phyloP scores from a whole-genome alignment of 2,797 vertebrate genomes.

The Diplodus sargus region DNA sequence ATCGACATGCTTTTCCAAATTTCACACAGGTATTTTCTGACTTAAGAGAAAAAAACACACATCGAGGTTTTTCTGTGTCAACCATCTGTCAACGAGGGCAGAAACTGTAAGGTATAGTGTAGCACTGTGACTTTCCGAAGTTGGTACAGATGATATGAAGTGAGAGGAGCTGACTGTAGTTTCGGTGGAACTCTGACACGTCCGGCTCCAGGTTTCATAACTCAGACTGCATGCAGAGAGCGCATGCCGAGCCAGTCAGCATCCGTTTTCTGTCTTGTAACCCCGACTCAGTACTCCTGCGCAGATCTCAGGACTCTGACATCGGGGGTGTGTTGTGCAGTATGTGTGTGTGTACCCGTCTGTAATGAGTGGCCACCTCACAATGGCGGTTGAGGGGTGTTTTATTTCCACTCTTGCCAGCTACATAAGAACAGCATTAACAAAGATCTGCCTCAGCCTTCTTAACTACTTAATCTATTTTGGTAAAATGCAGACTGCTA shows the following conservation, averaged over 20 bases:
- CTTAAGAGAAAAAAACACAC: too few relatives aligned
- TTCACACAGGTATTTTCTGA: too few relatives aligned
- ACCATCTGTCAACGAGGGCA: too few relatives aligned
- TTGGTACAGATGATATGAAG: constrained; percentile 11
- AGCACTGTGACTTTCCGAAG: neutral
- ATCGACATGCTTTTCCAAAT: neutral
- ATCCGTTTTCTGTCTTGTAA: neutral
- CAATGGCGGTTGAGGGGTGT: neutral
- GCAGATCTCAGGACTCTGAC: constrained; percentile 8
- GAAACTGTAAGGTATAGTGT: too few relatives aligned
- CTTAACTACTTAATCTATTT: neutral
- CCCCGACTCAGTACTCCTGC: neutral
- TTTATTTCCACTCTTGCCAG: neutral
- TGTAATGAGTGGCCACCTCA: neutral
- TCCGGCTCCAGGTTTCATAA: constrained; percentile 15
- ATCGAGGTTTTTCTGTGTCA: too few relatives aligned
- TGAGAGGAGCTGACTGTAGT: constrained; percentile 5
- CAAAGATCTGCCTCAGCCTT: neutral
- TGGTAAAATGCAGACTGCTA: neutral
- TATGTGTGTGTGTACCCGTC: neutral
- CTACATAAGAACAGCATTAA: neutral
- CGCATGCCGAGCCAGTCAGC: neutral
- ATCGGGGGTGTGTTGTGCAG: neutral
- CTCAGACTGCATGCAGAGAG: constrained; percentile 1
- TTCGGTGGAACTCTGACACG: neutral